Base-by-base conservation (phyloP, 2,888 invertebrate genomes). In the Patella ulyssiponensis region DNA sequence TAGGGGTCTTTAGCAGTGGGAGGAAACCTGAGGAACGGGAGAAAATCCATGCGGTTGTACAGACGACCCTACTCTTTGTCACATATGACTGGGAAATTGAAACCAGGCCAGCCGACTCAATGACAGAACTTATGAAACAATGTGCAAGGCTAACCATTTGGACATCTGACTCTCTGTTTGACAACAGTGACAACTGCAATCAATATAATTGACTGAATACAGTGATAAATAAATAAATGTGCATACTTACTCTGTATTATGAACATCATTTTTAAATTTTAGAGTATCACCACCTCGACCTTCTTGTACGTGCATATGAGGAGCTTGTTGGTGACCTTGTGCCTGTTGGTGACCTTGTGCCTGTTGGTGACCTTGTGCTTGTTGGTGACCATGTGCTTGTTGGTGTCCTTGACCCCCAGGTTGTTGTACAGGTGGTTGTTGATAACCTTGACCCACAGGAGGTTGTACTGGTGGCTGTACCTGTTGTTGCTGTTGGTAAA, bases 221-320 rank as follows among this genome's bases (percentile, higher is more conserved):
- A 44, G 44, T 9, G 7, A 44, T 9, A 44, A 44, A 44, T 44
- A 44, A 33, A 44, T 44, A 44, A 44, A 44, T 44, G 44, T 44
- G 1, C 44, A 44, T 9, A 82, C 86, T 85, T 76, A 88, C 88
- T 86, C 85, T 11, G 83, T 84, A 83, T 88, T 86, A 78, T 87
- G 88, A 27, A 85, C 81, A 27, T 85, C 84, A 12, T 81, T 82
- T 69, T 83, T 81, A 75, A 86, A 85, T n/a, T 84, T 79, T 17
- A 83, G 72, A 71, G 81, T 76, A 53, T 85, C 82, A 15, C 82
- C 84, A 1, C 80, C 80, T 44, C 81, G 80, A 1, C 77, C 83
- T 70, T 81, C 81, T 51, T 79, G 82, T 51, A 80, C 83, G 23
- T 80, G 82, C 17, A 51, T 78, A 11, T 75, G 83, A 64, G 54